Evolutionary conservation across 2,797 vertebrate species (phyloP), one percentile per base, ranked within the genome.

Genomic region (Natrix natrix): DNA sequence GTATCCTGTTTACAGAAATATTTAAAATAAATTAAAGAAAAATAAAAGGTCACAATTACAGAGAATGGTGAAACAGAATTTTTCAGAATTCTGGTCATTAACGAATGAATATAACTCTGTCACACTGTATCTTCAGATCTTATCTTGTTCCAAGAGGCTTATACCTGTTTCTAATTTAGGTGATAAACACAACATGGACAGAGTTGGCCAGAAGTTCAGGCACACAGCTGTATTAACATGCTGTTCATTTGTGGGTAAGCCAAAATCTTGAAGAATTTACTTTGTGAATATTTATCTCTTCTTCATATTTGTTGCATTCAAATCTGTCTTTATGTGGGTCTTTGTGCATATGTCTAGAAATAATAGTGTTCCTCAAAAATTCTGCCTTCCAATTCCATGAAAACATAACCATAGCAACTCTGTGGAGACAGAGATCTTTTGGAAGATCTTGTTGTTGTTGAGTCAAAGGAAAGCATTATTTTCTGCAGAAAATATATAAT

Each of bases 391-490:
- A 83, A 83, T 83, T 83, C 74, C 37, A 48, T 83, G 74, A 43
- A 83, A 48, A 83, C 20, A 48, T 83, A 83, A 83, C 20, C 20
- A 48, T 24, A 43, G 74, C 8, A 83, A 83, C 32, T 43, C 43
- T 48, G 20, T 4, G 93, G 66, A 91, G 32, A 43, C 91, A 69
- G 93, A 52, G 48, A 52, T 92, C 93, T 89, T 94, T 69, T 91
- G 56, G 88, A 92, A 92, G 92, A 52, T 94, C 91, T 94, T 61
- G 61, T 61, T 94, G 92, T 89, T 95, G 93, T 88, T 94, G 93
- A 91, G 88, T 55, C 90, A 90, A 92, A 88, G 90, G 93, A 91
- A 56, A 91, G 66, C 20, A 57, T 20, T 90, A 32, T 83, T 83
- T 83, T 83, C 74, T 83, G 37, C 37, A 93, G 83, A n/a, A 93